Evolutionary conservation across 2,113 vertebrate genomes (phyloP).

Genomic region (Dasyornis broadbenti): DNA sequence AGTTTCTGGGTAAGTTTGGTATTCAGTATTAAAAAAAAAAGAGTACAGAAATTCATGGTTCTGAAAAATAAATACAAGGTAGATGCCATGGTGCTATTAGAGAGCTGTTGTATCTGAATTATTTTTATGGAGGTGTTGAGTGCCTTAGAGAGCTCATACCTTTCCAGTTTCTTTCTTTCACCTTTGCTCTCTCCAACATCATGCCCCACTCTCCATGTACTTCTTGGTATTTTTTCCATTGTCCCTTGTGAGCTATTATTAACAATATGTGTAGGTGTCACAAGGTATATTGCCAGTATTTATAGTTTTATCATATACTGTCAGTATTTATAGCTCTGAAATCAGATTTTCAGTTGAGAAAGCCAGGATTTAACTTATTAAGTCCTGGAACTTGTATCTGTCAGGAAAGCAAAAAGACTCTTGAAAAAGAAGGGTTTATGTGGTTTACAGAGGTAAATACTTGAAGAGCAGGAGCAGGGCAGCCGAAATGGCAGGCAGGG

Average conservation of each 20-base stretch:
- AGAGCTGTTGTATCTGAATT: background rate
- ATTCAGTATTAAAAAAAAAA: background rate
- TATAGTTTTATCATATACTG: slow-evolving; percentile 46
- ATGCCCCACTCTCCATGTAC: background rate
- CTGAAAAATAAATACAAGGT: background rate
- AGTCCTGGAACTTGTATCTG: background rate
- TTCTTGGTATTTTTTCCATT: slow-evolving; percentile 36
- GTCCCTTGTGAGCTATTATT: slow-evolving; percentile 44
- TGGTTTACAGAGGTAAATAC: background rate
- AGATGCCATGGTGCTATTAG: background rate
- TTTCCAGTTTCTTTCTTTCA: background rate
- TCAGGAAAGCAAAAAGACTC: background rate
- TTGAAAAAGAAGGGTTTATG: background rate
- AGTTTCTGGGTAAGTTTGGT: background rate
- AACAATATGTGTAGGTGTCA: slow-evolving; percentile 23
- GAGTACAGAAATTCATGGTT: background rate
- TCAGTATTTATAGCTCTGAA: slow-evolving; percentile 46
- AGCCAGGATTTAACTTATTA: background rate
- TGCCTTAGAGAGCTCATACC: background rate
- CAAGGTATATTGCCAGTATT: slow-evolving; percentile 33
- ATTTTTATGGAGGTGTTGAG: background rate
- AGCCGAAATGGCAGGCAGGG: background rate
- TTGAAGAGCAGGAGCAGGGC: background rate
- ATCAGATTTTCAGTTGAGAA: background rate
- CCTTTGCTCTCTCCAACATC: background rate